phyloP scores from a whole-genome alignment of 1,140 invertebrate genomes.

The Bombus polaris region DNA sequence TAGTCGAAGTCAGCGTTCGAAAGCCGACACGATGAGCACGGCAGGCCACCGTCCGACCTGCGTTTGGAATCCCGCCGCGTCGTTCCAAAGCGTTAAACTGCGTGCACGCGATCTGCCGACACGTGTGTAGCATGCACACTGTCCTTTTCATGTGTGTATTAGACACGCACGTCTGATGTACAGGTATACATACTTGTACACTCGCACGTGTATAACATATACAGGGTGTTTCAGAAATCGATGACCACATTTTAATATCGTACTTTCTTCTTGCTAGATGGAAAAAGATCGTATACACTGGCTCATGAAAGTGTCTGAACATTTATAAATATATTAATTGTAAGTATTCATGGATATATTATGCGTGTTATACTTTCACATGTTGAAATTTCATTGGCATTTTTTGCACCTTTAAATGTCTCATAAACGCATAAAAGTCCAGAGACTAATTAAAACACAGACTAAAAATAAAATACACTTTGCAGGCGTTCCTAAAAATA shows the following conservation, averaged over 20 bases:
- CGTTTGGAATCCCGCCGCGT: constrained; percentile 9
- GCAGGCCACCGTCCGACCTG: neutral
- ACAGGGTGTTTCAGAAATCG: neutral
- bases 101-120: neutral
- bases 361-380: too few relatives aligned
- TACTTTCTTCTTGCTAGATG: neutral
- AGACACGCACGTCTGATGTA: too few relatives aligned
- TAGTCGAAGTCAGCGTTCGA: neutral
- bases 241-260: neutral
- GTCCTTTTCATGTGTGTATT: neutral
- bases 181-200: too few relatives aligned
- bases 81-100: constrained; percentile 27
- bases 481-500: too few relatives aligned
- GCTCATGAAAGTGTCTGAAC: neutral
- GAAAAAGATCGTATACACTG: neutral
- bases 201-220: neutral
- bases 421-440: too few relatives aligned
- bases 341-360: too few relatives aligned
- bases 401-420: too few relatives aligned
- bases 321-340: too few relatives aligned
- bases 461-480: too few relatives aligned
- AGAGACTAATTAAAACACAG: too few relatives aligned
- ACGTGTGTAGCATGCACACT: neutral
- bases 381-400: too few relatives aligned
- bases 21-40: neutral